A percentile compares a stretch with the other conserved stretches of the same genome.
Evolutionary conservation across 2,797 vertebrate species (phyloP).

Genomic region (Mormyrus hasselquistii): DNA sequence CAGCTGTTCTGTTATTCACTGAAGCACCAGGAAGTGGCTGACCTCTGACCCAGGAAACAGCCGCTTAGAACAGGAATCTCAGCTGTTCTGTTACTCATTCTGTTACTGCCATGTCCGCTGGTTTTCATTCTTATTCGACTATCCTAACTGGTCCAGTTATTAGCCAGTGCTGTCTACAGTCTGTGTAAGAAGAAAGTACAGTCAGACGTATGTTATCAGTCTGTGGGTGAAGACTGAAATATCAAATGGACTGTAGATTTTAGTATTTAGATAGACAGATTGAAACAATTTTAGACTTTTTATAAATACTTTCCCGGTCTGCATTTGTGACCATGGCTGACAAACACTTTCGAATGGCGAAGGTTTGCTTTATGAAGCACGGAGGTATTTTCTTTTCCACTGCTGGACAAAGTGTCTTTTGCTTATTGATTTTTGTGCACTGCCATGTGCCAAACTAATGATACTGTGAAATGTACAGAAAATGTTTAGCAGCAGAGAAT

Average conservation of each 20-base stretch:
- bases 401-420: background rate
- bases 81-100: background rate
- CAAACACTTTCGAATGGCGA: background rate
- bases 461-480: background rate
- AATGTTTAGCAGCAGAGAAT: background rate
- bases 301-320: background rate
- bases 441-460: background rate
- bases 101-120: background rate
- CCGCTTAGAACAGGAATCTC: background rate
- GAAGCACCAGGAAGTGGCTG: background rate
- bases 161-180: background rate
- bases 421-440: background rate
- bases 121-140: background rate
- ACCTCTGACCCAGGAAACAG: background rate
- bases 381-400: background rate
- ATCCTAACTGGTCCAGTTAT: background rate
- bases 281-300: background rate
- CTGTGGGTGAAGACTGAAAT: background rate
- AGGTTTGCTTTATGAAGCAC: background rate
- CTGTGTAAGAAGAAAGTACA: background rate
- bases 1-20: constrained; percentile 43
- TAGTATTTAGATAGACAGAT: background rate
- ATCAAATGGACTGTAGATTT: background rate
- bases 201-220: background rate
- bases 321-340: background rate